Conservation (phyloP, 2,113 vertebrate genomes). For the Hyaena hyaena region DNA sequence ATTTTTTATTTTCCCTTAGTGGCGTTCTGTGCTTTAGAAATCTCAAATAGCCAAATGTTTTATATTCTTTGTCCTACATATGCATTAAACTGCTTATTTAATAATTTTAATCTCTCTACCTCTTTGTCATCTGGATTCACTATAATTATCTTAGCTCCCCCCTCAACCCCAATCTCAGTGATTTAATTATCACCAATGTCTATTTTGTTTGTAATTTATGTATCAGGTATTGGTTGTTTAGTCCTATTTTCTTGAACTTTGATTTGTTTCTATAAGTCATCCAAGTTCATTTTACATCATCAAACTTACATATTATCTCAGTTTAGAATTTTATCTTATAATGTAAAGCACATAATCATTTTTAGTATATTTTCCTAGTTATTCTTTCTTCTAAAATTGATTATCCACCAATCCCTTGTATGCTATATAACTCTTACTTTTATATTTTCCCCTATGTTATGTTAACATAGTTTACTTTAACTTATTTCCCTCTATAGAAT, state of each 20-base stretch:
- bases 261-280: not conserved
- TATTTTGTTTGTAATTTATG: not conserved
- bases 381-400: not conserved
- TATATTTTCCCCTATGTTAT: not conserved
- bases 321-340: not conserved
- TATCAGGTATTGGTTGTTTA: not conserved
- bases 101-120: not conserved
- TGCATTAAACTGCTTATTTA: not conserved
- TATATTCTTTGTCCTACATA: not conserved
- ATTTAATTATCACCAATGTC: not conserved
- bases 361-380: not conserved
- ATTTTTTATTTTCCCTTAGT: not conserved
- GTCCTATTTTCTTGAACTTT: not conserved
- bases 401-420: not conserved
- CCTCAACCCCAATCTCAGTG: not conserved
- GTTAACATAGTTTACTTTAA: not conserved
- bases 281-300: not conserved
- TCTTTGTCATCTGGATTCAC: not conserved
- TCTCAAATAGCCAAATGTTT: not conserved
- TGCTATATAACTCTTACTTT: not conserved
- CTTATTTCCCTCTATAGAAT: not conserved
- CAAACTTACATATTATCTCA: not conserved
- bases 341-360: not conserved
- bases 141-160: not conserved
- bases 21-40: not conserved